phyloP scores from a whole-genome alignment of 2,888 invertebrate species.

The Hetaerina titia region DNA sequence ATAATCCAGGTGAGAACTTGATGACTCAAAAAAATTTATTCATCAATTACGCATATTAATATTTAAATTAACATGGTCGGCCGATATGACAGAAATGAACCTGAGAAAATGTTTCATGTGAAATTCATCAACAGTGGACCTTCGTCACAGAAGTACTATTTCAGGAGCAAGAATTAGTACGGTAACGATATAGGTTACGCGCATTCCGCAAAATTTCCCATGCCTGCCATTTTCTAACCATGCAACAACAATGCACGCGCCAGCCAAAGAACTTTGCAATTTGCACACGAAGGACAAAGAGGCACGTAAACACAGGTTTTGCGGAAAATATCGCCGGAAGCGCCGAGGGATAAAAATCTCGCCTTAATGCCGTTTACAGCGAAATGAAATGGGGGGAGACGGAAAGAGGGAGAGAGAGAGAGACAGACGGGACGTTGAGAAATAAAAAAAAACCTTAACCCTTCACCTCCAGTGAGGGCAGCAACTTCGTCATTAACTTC shows the following conservation, averaged over 20 bases:
- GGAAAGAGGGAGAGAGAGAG: not conserved
- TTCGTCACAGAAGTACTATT: not conserved
- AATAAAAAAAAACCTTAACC: constrained; percentile 21
- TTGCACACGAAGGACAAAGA: constrained; percentile 36
- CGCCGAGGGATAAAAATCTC: constrained; percentile 40
- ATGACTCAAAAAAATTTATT: too few relatives aligned
- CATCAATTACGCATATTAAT: too few relatives aligned
- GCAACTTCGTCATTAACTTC: constrained; percentile 44
- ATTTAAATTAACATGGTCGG: too few relatives aligned
- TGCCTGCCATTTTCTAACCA: not conserved
- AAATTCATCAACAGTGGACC: too few relatives aligned
- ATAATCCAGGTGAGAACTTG: too few relatives aligned
- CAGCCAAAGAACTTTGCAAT: not conserved
- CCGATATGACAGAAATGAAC: too few relatives aligned
- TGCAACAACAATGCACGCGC: not conserved
- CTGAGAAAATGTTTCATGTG: too few relatives aligned
- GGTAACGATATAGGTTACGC: not conserved
- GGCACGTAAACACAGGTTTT: constrained; percentile 22
- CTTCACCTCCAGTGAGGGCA: constrained; percentile 51
- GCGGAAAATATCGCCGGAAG: constrained; percentile 40
- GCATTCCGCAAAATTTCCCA: not conserved
- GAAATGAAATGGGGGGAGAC: not conserved
- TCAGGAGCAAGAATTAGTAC: not conserved
- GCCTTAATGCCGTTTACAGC: constrained; percentile 35
- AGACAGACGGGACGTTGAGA: not conserved